Conservation (phyloP, 2,888 invertebrate genomes). For the Patella caerulea region DNA sequence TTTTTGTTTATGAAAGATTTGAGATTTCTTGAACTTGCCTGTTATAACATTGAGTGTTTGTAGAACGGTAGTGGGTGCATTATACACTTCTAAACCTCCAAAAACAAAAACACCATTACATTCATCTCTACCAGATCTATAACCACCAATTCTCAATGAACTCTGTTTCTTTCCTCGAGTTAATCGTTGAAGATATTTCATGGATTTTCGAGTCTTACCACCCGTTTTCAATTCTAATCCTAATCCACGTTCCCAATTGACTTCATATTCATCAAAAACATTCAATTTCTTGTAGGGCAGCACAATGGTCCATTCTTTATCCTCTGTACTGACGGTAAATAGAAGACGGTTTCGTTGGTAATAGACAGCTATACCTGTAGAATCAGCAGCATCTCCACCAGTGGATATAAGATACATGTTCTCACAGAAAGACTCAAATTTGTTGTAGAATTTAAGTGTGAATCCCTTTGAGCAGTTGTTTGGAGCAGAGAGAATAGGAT, state of each 20-base stretch:
- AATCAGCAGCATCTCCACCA: slow-evolving; percentile 25
- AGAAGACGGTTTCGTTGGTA: slow-evolving; percentile 29
- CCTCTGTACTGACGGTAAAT: slow-evolving; percentile 31
- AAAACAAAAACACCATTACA: slow-evolving; percentile 33
- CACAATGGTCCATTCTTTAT: slow-evolving; percentile 33
- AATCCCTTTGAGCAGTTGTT: slow-evolving; percentile 37
- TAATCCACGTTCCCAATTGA: slow-evolving; percentile 25
- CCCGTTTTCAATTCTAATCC: slow-evolving; percentile 22
- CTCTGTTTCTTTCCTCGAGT: slow-evolving; percentile 11
- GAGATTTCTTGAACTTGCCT: slow-evolving; percentile 21
- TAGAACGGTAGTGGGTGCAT: slow-evolving; percentile 34
- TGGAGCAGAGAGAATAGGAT: slow-evolving; percentile 39
- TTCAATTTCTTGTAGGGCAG: slow-evolving; percentile 25
- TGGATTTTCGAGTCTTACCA: slow-evolving; percentile 8
- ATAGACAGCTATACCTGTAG: slow-evolving; percentile 37
- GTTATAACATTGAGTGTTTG: slow-evolving; percentile 32
- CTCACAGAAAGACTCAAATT: slow-evolving; percentile 31
- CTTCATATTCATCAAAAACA: slow-evolving; percentile 20
- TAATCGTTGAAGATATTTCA: slow-evolving; percentile 17
- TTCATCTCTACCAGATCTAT: neutral
- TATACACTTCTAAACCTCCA: slow-evolving; percentile 37
- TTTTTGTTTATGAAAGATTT: neutral
- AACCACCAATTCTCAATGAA: slow-evolving; percentile 29
- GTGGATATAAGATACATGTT: slow-evolving; percentile 34
- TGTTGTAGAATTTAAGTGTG: slow-evolving; percentile 36